These are phyloP conservation scores for Plotosus lineatus DNA, from an alignment of 2,113 vertebrate genomes.

Conservation along the genomic window DNA sequence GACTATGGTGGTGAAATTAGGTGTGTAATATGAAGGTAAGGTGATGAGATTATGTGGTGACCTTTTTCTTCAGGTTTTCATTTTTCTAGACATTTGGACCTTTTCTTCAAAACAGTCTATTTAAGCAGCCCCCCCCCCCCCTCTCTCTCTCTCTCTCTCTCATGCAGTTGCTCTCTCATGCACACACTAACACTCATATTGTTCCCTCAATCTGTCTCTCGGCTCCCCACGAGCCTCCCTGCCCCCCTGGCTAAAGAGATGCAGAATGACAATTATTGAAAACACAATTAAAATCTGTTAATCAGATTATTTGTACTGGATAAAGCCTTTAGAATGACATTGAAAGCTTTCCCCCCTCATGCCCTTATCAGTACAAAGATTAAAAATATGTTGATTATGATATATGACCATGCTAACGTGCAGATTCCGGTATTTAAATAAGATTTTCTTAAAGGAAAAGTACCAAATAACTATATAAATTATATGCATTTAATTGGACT, in stretches of 20 bases:
- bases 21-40: slow-evolving; percentile 71
- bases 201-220: slow-evolving; percentile 40
- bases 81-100: slow-evolving; percentile 59
- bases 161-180: slow-evolving; percentile 6
- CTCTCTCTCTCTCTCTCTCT: slow-evolving; percentile 15
- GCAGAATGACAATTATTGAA: slow-evolving; percentile 72
- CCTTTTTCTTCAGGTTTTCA: slow-evolving; percentile 63
- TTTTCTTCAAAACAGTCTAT: slow-evolving; percentile 47
- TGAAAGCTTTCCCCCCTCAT: slow-evolving; percentile 62
- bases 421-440: slow-evolving; percentile 19
- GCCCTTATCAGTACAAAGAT: slow-evolving; percentile 60
- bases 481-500: slow-evolving; percentile 17
- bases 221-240: slow-evolving; percentile 29
- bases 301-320: slow-evolving; percentile 70
- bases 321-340: slow-evolving; percentile 67
- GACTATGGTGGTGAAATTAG: slow-evolving; percentile 61
- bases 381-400: slow-evolving; percentile 52
- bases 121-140: background rate
- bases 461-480: background rate
- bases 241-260: slow-evolving; percentile 59
- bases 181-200: slow-evolving; percentile 19
- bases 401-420: slow-evolving; percentile 25
- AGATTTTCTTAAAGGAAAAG: slow-evolving; percentile 15
- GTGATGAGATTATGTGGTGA: slow-evolving; percentile 71
- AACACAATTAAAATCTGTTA: slow-evolving; percentile 73